Evolutionary conservation across 2,797 vertebrate species (phyloP).

Genomic region (Eutrigla gurnardus): DNA sequence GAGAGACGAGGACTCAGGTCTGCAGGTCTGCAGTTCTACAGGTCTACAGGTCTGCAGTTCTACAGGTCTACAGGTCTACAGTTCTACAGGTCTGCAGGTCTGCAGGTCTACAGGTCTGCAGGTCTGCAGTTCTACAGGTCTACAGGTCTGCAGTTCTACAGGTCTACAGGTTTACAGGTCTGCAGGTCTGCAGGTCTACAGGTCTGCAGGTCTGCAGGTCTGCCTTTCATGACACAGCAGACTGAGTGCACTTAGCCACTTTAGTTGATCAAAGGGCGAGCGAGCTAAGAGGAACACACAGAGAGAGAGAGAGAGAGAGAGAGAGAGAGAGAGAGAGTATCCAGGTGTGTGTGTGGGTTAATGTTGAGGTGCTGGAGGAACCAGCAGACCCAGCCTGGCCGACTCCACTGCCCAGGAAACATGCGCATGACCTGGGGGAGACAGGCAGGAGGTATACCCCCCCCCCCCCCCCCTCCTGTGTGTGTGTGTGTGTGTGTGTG

Average conservation of each 20-base stretch:
- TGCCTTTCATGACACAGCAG: not conserved
- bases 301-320: constrained; percentile 39
- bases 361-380: constrained; percentile 62
- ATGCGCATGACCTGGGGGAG: constrained; percentile 79
- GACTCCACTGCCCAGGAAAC: constrained; percentile 76
- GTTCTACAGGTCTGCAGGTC: too few species aligned
- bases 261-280: constrained; percentile 60
- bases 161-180: too few species aligned
- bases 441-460: constrained; percentile 48
- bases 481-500: constrained; percentile 21
- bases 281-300: constrained; percentile 7
- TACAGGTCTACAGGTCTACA: too few species aligned
- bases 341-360: constrained; percentile 75
- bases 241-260: constrained; percentile 23
- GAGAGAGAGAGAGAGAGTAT: constrained; percentile 51
- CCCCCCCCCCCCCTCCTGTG: not conserved
- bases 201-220: too few species aligned
- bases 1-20: too few species aligned
- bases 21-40: too few species aligned
- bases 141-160: too few species aligned
- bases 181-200: too few species aligned
- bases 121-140: too few species aligned
- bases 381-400: constrained; percentile 66
- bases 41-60: too few species aligned
- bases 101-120: too few species aligned